Conservation (phyloP, 2,113 vertebrate species). For the Scophthalmus maximus region DNA sequence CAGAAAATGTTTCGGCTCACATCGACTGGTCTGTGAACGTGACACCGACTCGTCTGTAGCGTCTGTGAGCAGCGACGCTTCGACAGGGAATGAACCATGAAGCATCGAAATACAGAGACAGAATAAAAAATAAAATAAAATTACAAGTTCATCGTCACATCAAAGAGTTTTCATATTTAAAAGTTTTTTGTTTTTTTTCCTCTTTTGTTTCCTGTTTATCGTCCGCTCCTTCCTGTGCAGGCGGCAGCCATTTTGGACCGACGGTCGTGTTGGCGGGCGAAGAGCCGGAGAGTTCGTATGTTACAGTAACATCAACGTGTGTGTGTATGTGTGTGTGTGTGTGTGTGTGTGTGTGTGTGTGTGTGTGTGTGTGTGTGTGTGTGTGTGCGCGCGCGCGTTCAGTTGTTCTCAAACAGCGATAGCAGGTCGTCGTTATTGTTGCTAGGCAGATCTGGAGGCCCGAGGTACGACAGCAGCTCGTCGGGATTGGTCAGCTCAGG, state of each 20-base stretch:
- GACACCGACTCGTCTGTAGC: not conserved
- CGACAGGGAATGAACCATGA: conserved; percentile 49
- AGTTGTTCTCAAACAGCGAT: conserved; percentile 95
- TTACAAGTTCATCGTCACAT: conserved; percentile 65
- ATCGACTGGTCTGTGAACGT: not conserved
- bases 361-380: not conserved
- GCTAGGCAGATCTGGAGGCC: conserved; percentile 90
- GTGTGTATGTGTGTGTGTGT: not conserved
- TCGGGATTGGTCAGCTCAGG: conserved; percentile 94
- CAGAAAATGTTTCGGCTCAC: no score
- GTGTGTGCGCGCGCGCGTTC: conserved; percentile 24
- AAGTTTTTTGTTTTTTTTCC: conserved; percentile 13
- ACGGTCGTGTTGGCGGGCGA: not conserved
- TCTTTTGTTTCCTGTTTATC: conserved; percentile 3
- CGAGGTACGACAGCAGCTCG: conserved; percentile 93
- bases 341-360: conserved; percentile 2
- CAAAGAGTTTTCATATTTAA: conserved; percentile 60
- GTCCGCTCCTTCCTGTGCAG: conserved; percentile 17
- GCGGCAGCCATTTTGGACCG: conserved; percentile 23
- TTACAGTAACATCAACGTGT: conserved; percentile 30
- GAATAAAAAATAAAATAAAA: conserved; percentile 64
- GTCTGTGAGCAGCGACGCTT: not conserved
- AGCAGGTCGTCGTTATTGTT: conserved; percentile 94
- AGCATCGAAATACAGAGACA: conserved; percentile 52
- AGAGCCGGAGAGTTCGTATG: conserved; percentile 27